Conservation (phyloP, 2,113 vertebrate species). For the Tupaia chinensis region DNA sequence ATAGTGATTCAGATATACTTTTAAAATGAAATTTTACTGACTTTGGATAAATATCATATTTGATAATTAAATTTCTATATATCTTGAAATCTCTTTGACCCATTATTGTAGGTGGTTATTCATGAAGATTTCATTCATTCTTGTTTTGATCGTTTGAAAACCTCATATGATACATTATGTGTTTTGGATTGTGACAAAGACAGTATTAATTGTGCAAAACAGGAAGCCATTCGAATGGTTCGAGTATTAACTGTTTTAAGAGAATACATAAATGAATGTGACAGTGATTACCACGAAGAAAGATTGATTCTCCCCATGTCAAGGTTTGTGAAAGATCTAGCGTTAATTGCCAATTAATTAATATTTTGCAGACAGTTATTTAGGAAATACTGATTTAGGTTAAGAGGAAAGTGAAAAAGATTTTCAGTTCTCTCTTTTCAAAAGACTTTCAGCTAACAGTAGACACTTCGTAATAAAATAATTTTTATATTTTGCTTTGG, state of each 20-base stretch:
- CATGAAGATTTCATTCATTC: constrained; percentile 99
- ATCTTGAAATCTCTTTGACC: too few species aligned
- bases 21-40: constrained; percentile 90
- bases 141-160: constrained; percentile 99
- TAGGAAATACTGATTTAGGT: neutral
- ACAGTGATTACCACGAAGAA: constrained; percentile 99
- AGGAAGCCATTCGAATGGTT: constrained; percentile 99
- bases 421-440: neutral
- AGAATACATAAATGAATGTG: constrained; percentile 99
- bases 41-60: neutral
- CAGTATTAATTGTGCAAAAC: constrained; percentile 98
- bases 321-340: constrained; percentile 88
- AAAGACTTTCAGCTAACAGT: neutral
- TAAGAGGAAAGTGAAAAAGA: neutral
- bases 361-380: neutral
- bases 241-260: constrained; percentile 97
- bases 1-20: neutral
- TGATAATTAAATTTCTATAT: too few species aligned
- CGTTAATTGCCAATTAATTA: neutral
- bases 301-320: constrained; percentile 99
- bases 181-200: constrained; percentile 99
- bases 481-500: neutral
- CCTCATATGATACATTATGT: constrained; percentile 98
- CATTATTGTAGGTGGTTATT: constrained; percentile 94
- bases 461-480: neutral